Evolutionary conservation across 2,113 vertebrate species (phyloP).

Genomic region (Gymnorhina tibicen): DNA sequence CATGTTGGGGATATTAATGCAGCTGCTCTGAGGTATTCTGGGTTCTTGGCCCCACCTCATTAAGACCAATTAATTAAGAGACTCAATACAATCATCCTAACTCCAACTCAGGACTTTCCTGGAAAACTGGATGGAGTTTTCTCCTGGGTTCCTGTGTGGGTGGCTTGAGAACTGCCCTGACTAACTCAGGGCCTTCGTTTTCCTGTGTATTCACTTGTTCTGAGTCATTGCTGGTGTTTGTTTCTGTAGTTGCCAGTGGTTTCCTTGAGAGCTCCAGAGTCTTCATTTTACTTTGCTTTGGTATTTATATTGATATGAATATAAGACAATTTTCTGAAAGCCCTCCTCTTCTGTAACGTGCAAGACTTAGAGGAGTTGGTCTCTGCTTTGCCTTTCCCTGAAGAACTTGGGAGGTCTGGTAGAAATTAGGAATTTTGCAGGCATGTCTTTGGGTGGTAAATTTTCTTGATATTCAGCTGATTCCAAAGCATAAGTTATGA

Average conservation of each 20-base stretch:
- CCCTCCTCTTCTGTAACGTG: not conserved
- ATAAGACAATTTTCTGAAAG: not conserved
- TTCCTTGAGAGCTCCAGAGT: not conserved
- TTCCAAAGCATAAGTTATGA: not conserved
- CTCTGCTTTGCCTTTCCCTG: not conserved
- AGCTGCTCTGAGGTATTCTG: not conserved
- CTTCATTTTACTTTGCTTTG: not conserved
- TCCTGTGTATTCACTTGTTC: not conserved
- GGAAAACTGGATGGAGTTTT: not conserved
- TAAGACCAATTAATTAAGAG: not conserved
- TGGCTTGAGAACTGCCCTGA: not conserved
- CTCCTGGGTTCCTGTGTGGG: not conserved
- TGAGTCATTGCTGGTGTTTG: constrained; percentile 49
- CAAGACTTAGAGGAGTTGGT: not conserved
- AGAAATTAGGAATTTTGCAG: not conserved
- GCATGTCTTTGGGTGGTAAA: not conserved
- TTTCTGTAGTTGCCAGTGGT: constrained; percentile 43
- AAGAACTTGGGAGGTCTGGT: not conserved
- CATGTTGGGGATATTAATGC: fast-evolving
- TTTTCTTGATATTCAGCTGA: not conserved
- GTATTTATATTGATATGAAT: not conserved
- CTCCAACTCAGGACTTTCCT: not conserved
- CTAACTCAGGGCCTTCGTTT: not conserved
- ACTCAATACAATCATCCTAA: not conserved
- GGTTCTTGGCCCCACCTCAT: not conserved